Conservation (phyloP, 2,113 vertebrate species). For the Cinclus mexicanus region DNA sequence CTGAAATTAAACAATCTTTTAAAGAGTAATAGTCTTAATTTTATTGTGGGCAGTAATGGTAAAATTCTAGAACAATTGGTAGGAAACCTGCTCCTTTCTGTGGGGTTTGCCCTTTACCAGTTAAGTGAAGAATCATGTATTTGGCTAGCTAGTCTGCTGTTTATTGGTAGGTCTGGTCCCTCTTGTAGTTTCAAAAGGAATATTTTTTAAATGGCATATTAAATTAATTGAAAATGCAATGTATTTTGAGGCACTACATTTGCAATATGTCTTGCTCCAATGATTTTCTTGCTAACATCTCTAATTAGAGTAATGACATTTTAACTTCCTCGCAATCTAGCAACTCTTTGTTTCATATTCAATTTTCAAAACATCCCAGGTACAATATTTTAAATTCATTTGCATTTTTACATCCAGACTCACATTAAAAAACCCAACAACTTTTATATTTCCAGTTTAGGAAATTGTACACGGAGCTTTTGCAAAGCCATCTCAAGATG, state of each 20-base stretch:
- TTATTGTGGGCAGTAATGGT: neutral
- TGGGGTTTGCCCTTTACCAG: neutral
- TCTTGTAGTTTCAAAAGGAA: neutral
- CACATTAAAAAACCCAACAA: neutral
- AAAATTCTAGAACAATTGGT: neutral
- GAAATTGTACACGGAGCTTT: neutral
- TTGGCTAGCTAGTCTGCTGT: neutral
- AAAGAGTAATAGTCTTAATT: slow-evolving; percentile 24
- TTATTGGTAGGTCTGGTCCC: neutral
- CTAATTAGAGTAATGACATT: neutral
- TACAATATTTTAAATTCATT: neutral
- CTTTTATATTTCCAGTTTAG: neutral
- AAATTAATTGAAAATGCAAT: neutral
- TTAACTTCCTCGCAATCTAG: neutral
- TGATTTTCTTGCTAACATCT: neutral
- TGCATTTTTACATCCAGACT: neutral
- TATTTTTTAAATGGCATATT: neutral
- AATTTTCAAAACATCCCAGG: neutral
- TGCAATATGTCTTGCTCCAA: neutral
- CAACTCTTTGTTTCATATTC: neutral
- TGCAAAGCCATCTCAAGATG: neutral
- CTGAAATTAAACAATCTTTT: slow-evolving; percentile 59
- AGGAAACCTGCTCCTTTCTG: neutral
- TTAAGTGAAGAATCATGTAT: neutral
- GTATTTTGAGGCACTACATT: neutral